Base-by-base conservation (phyloP, 2,797 vertebrate genomes). In the Anguilla anguilla region DNA sequence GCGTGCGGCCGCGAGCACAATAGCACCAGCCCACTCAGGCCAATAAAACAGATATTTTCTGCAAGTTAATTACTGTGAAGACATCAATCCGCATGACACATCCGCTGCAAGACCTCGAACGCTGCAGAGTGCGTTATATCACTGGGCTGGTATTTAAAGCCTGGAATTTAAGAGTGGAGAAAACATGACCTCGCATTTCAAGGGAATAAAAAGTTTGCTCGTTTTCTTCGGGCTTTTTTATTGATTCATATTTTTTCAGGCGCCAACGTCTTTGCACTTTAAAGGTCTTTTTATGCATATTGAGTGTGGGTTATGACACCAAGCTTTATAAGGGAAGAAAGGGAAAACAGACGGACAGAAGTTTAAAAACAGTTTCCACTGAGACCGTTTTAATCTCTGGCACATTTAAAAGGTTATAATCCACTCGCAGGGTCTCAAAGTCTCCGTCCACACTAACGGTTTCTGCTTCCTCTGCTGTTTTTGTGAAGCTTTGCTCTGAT, bases 21-120 rank as follows among this genome's bases (percentile, higher is more conserved):
- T 49, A 46, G 22, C 35, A n/a, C 17, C 39, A 49, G 77, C 39
- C 39, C 9, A 9, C 0, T 22, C 25, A 81, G 43, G 77, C 77
- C 15, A 81, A 1, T 46, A 81, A 46, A 81, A 81, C 39, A 1
- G 43, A 81, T 49, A 22, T 81, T 17, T 46, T 84, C 59, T 39
- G 85, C 57, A 84, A 86, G 43, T 86, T 90, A 86, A 91, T 91
- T 91, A 90, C 83, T 87, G 25, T 11, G 69, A 87, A 79, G 43
- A 59, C 84, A 83, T 90, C 51, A 57, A 88, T 86, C 85, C 88
- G 74, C 25, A 5, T n/a, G 53, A 81, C 67, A 61, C 83, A 49
- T 19, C 85, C 61, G n/a, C 57, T 67, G 28, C 51, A 9, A n/a
- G 59, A 57, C 85, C 85, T 69, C 15, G 59, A 85, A 59, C 79